Evolutionary conservation across 2,797 vertebrate genomes (phyloP).

Genomic region (Glyptemys insculpta): DNA sequence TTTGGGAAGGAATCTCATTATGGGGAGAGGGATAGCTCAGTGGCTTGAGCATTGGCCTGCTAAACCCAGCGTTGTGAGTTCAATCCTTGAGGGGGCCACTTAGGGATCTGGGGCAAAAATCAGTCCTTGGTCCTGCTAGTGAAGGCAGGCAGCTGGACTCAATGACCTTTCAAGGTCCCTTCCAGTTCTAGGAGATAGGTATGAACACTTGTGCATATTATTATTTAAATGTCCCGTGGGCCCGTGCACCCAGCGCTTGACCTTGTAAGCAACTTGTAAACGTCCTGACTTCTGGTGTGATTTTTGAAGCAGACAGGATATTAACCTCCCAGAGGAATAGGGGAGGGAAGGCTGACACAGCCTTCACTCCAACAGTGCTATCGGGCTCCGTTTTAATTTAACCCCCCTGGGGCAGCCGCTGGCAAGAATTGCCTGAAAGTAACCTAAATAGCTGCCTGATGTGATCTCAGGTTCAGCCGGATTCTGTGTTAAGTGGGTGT

Average conservation of each 20-base stretch:
- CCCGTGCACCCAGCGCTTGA: not conserved
- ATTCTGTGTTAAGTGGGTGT: not conserved
- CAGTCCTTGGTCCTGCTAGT: too few species aligned
- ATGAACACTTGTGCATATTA: not conserved
- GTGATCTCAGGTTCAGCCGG: too few species aligned
- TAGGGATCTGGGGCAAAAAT: too few species aligned
- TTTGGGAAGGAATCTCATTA: not conserved
- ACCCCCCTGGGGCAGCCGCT: not conserved
- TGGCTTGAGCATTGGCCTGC: too few species aligned
- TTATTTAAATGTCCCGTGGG: not conserved
- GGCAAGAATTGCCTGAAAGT: not conserved
- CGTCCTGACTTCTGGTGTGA: not conserved
- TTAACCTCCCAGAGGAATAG: not conserved
- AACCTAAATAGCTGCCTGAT: not conserved
- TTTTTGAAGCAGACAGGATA: not conserved
- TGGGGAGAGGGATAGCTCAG: too few species aligned
- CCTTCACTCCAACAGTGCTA: not conserved
- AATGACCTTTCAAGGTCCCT: too few species aligned
- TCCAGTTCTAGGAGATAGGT: not conserved
- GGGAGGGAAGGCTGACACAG: not conserved
- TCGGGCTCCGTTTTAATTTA: not conserved
- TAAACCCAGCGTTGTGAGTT: too few species aligned
- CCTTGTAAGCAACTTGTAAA: not conserved
- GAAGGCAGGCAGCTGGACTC: too few species aligned
- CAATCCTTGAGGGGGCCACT: too few species aligned